Conservation (phyloP, 2,888 invertebrate species). For the Caenorhabditis afra region DNA sequence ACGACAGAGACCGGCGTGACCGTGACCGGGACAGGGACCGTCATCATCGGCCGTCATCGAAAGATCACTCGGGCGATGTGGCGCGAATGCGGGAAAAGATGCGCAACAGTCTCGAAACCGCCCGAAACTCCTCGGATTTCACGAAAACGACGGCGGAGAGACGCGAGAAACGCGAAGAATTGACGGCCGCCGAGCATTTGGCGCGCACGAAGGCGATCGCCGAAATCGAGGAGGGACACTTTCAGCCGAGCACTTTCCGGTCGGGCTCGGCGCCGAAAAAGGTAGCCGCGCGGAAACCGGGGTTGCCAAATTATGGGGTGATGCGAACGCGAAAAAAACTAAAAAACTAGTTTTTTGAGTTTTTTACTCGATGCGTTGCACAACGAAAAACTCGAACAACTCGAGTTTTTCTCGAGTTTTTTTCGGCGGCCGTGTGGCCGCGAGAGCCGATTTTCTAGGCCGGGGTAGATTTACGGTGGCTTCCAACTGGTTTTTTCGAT, state of each 20-base stretch:
- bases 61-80: constrained; percentile 45
- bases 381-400: no score
- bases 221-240: constrained; percentile 47
- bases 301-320: no score
- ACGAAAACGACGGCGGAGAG: neutral
- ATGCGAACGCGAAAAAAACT: no score
- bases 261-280: constrained; percentile 14
- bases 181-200: constrained; percentile 41
- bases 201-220: constrained; percentile 38
- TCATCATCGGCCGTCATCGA: constrained; percentile 9
- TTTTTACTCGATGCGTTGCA: no score
- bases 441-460: no score
- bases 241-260: constrained; percentile 42
- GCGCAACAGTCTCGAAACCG: constrained; percentile 35
- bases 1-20: constrained; percentile 42
- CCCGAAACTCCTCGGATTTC: constrained; percentile 18
- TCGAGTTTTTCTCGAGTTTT: no score
- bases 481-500: no score
- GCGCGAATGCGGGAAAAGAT: constrained; percentile 58
- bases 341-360: no score
- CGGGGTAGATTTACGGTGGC: no score
- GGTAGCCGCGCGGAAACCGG: neutral
- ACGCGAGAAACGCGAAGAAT: constrained; percentile 16
- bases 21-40: constrained; percentile 34
- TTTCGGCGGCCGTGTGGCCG: no score